These are phyloP conservation scores for Cotesia typhae DNA, from an alignment of 1,140 invertebrate species.

Conservation along the genomic window DNA sequence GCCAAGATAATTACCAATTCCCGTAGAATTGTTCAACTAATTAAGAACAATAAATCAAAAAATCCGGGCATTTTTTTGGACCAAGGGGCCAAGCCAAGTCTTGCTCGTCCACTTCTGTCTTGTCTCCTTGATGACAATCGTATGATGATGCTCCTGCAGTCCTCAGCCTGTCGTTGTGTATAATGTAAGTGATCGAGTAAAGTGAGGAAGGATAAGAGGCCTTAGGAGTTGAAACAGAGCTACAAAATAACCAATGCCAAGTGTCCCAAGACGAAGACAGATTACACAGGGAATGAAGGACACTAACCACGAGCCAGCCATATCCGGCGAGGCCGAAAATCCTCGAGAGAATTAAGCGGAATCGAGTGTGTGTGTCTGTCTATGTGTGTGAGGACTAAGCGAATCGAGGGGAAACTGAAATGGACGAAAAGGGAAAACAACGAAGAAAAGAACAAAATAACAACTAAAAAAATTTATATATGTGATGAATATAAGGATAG, in stretches of 20 bases:
- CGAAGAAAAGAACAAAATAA: conserved; percentile 23
- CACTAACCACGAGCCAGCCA: conserved; percentile 25
- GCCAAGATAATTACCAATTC: conserved; percentile 37
- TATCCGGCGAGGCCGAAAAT: conserved; percentile 30
- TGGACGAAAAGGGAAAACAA: conserved; percentile 32
- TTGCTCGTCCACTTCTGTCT: too few species aligned
- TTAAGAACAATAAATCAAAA: conserved; percentile 58
- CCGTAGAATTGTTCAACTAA: conserved; percentile 53
- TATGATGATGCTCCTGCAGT: conserved; percentile 19
- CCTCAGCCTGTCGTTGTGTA: neutral
- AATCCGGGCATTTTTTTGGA: conserved; percentile 15
- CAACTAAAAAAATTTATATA: neutral
- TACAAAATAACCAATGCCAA: too few species aligned
- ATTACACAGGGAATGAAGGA: conserved; percentile 12
- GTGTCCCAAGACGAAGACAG: conserved; percentile 17
- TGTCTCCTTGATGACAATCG: conserved; percentile 2
- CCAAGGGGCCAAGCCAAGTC: conserved; percentile 20
- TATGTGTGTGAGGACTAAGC: conserved; percentile 1
- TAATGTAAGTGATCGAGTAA: neutral
- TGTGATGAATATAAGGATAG: conserved; percentile 44
- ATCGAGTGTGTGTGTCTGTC: conserved; percentile 2
- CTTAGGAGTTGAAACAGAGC: too few species aligned
- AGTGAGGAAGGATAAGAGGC: conserved; percentile 24
- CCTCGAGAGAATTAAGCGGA: conserved; percentile 33
- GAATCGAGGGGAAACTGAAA: conserved; percentile 8